Evolutionary conservation across 2,797 vertebrate genomes (phyloP).

Genomic region (Scyliorhinus canicula): DNA sequence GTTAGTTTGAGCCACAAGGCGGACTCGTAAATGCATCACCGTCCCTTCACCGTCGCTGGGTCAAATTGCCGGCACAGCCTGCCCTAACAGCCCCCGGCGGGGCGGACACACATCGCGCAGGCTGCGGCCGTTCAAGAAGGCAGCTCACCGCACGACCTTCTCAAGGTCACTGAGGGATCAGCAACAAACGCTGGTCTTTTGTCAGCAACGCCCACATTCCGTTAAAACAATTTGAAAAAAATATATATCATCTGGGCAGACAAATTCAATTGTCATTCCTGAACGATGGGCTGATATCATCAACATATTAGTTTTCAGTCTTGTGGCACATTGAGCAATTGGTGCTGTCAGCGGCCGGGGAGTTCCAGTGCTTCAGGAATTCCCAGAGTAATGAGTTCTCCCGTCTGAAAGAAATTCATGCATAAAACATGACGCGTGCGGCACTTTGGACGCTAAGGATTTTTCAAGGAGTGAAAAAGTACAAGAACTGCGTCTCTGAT

Average conservation of each 20-base stretch:
- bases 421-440: constrained; percentile 14
- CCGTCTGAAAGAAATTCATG: not conserved
- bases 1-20: not conserved
- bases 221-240: too few relatives aligned
- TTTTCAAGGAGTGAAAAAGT: not conserved
- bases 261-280: constrained; percentile 30
- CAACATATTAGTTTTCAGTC: constrained; percentile 33
- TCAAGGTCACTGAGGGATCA: too few relatives aligned
- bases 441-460: not conserved
- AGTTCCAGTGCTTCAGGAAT: not conserved
- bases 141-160: not conserved
- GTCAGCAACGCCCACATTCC: not conserved
- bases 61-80: too few relatives aligned
- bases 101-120: not conserved
- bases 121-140: too few relatives aligned
- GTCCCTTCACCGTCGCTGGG: too few relatives aligned
- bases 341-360: constrained; percentile 38
- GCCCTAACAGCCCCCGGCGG: too few relatives aligned
- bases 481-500: not conserved
- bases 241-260: constrained; percentile 21
- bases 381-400: constrained; percentile 33
- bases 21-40: not conserved
- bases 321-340: constrained; percentile 7
- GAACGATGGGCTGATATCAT: constrained; percentile 21
- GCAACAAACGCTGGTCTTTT: not conserved